These are phyloP conservation scores for Macrostomum cliftonense DNA, from an alignment of 2,888 invertebrate genomes.

Conservation along the genomic window DNA sequence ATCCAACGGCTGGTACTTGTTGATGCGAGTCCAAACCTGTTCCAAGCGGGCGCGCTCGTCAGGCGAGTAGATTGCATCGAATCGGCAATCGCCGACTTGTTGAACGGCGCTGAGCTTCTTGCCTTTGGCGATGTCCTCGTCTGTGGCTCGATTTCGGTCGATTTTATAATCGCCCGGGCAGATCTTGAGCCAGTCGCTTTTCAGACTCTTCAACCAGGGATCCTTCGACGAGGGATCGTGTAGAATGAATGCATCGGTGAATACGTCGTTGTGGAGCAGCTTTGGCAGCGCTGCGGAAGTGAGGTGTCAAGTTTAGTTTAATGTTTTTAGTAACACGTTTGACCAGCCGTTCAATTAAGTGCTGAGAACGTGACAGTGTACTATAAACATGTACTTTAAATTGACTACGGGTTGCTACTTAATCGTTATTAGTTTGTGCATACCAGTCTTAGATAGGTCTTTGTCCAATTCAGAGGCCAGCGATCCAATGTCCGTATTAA, in stretches of 20 bases:
- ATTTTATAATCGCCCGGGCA: constrained; percentile 3
- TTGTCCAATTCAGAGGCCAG: background rate
- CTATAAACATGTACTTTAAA: no score
- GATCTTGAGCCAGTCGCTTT: background rate
- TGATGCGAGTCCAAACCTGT: constrained; percentile 5
- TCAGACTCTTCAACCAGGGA: background rate
- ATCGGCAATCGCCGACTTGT: constrained; percentile 25
- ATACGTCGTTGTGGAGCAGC: constrained; percentile 31
- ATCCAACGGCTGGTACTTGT: constrained; percentile 35
- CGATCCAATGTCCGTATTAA: constrained; percentile 25
- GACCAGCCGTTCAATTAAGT: no score
- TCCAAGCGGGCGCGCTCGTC: background rate
- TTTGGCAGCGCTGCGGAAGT: constrained; percentile 28
- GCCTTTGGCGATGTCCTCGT: background rate
- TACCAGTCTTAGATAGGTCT: background rate
- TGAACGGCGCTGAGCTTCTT: constrained; percentile 17
- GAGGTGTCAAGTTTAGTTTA: background rate
- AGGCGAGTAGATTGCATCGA: constrained; percentile 15
- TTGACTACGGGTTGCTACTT: no score
- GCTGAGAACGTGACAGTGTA: no score
- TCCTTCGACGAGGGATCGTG: constrained; percentile 30
- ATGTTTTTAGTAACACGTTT: no score
- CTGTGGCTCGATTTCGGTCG: background rate
- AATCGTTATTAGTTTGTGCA: no score
- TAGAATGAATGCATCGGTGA: constrained; percentile 31